Percentiles rank a stretch among this genome's conserved stretches.
Conservation (phyloP, 2,113 vertebrate genomes). For the Cyprinodon tularosa region DNA sequence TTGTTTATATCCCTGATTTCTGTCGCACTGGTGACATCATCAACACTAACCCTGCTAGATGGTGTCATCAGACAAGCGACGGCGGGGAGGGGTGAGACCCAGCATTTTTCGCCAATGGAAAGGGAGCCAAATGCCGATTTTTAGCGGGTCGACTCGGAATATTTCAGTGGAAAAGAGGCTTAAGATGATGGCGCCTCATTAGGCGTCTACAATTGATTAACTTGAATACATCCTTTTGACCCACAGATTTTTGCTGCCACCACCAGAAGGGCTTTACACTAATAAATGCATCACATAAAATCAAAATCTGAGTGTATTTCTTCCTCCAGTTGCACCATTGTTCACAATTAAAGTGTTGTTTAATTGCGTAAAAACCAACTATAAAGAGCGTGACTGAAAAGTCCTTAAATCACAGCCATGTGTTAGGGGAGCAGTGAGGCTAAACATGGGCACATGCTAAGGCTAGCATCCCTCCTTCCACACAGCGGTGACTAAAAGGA, state of each 20-base stretch:
- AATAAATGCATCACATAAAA: not conserved
- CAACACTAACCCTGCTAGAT: too few species aligned
- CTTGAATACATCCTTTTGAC: too few species aligned
- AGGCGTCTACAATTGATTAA: too few species aligned
- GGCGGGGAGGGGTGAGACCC: too few species aligned
- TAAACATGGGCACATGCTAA: not conserved
- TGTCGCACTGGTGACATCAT: too few species aligned
- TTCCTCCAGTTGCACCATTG: not conserved
- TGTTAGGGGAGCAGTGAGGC: constrained; percentile 7
- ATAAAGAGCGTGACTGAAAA: not conserved
- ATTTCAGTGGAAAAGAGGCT: too few species aligned
- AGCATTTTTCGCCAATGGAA: too few species aligned
- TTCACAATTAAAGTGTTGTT: not conserved
- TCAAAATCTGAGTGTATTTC: not conserved
- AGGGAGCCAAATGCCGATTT: too few species aligned
- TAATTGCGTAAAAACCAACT: not conserved
- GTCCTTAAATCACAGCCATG: not conserved
- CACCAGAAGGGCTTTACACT: not conserved
- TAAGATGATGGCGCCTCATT: too few species aligned
- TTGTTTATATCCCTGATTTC: too few species aligned
- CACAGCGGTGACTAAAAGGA: constrained; percentile 61
- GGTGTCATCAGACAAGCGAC: too few species aligned
- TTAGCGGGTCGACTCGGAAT: too few species aligned
- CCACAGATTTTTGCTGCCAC: not conserved
- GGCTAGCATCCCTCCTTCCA: constrained; percentile 59